A percentile compares a stretch with the other conserved stretches of the same genome.
Evolutionary conservation across 2,888 invertebrate genomes (phyloP).

Genomic region (Sympetrum striolatum): DNA sequence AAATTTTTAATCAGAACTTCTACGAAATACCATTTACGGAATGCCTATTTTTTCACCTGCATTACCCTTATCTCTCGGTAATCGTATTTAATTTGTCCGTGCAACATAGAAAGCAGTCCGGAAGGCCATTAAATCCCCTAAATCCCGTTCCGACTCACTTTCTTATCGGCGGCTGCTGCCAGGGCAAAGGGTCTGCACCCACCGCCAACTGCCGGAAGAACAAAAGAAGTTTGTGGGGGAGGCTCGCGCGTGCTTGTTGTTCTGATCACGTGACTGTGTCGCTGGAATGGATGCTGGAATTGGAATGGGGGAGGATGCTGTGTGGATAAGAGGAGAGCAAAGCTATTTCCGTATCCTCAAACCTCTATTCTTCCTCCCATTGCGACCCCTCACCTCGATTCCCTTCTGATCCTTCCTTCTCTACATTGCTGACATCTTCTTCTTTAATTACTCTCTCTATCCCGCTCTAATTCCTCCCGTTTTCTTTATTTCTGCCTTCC

Average conservation of each 20-base stretch:
- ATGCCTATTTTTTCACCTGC: too few species aligned
- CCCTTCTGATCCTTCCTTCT: neutral
- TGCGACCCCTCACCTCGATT: neutral
- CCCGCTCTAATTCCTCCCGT: too few species aligned
- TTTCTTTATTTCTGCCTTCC: too few species aligned
- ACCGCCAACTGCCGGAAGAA: neutral
- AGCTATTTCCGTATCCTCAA: neutral
- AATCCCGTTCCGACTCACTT: too few species aligned
- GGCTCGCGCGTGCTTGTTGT: neutral
- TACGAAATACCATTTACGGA: too few species aligned
- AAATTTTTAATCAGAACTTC: too few species aligned
- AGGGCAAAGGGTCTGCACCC: neutral
- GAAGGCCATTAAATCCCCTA: too few species aligned
- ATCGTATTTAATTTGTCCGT: too few species aligned
- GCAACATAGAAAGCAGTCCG: too few species aligned
- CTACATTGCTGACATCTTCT: neutral
- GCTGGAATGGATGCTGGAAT: neutral
- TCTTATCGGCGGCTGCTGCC: too few species aligned
- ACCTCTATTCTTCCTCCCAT: neutral
- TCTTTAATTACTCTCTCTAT: too few species aligned
- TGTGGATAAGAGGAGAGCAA: neutral
- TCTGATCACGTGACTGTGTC: neutral
- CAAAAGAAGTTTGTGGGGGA: neutral
- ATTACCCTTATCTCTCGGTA: too few species aligned
- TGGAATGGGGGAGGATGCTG: neutral